Evolutionary conservation across 2,888 invertebrate species (phyloP), one percentile per base, ranked within the genome.

Genomic region (Apamea anceps): DNA sequence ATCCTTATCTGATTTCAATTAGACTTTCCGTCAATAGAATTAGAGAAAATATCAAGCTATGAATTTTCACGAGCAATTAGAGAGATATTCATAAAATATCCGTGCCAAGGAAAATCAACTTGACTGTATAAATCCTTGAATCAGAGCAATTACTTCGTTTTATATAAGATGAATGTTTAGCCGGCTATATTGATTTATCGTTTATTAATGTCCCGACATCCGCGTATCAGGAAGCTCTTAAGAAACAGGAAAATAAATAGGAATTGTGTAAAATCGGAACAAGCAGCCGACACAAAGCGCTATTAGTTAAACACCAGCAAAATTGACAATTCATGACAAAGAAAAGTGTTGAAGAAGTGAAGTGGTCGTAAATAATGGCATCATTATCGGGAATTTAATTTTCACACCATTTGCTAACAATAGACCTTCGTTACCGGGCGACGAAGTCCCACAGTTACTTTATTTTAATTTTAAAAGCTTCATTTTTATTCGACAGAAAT

Each of bases 61-160:
- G 75, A 86, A 75, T 82, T 63, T 48, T 45, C 65, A 74, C 66
- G 32, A 79, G 79, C 86, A 85, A 86, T 86, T 88, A 88, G 57
- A 72, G 71, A 68, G 77, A 80, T 80, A 86, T 88, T 86, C 88
- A 88, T 82, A 86, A 87, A 85, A 79, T 78, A 86, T 80, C 79
- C 32, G 68, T 63, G 68, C 74, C 57, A 77, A 82, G 51, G 62
- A 72, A 86, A 86, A 85, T 88, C 84, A 83, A 86, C 78, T 85
- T 85, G 63, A 75, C 75, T 77, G 54, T 70, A 81, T 76, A 68
- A 78, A 78, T 85, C 82, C 66, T 82, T 85, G 88, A 86, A 85
- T 85, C 62, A 54, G 54, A 85, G 78, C 82, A 85, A 88, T 86
- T 81, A 75, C 73, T 81, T 75, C 77, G 67, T 76, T 82, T 77